Conservation (phyloP, 2,113 vertebrate species). For the Herpetotheres cachinnans region DNA sequence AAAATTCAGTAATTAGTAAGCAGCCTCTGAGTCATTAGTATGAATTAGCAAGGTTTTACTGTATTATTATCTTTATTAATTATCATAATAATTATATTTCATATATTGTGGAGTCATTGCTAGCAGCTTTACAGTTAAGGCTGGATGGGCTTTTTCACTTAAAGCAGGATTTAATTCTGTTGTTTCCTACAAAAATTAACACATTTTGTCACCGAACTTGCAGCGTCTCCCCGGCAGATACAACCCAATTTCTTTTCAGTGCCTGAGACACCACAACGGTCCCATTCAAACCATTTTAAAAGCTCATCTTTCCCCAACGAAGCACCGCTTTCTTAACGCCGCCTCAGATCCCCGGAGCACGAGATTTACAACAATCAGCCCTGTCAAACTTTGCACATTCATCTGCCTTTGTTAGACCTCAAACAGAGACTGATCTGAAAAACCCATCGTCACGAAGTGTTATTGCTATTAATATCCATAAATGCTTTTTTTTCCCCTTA, state of each 20-base stretch:
- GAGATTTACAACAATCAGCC: not conserved
- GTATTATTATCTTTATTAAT: constrained; percentile 68
- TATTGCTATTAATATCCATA: constrained; percentile 12
- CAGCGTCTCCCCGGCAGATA: not conserved
- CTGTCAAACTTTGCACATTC: not conserved
- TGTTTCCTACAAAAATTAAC: not conserved
- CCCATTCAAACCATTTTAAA: not conserved
- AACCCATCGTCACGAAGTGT: not conserved
- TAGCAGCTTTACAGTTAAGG: constrained; percentile 5
- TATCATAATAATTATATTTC: constrained; percentile 58
- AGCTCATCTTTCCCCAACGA: not conserved
- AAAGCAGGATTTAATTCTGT: not conserved
- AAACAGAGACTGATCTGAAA: not conserved
- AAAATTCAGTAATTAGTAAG: constrained; percentile 60
- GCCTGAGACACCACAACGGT: not conserved
- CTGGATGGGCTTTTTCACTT: not conserved
- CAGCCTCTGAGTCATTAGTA: constrained; percentile 56
- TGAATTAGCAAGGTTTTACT: constrained; percentile 54
- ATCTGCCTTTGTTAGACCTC: not conserved
- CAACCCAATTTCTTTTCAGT: not conserved
- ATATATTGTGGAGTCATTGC: not conserved
- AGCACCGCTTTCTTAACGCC: not conserved
- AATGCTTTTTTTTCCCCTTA: not conserved
- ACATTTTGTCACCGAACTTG: not conserved
- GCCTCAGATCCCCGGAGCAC: not conserved